These are phyloP conservation scores for Drosophila equinoxialis DNA, from an alignment of 1,140 invertebrate genomes.

Conservation along the genomic window DNA sequence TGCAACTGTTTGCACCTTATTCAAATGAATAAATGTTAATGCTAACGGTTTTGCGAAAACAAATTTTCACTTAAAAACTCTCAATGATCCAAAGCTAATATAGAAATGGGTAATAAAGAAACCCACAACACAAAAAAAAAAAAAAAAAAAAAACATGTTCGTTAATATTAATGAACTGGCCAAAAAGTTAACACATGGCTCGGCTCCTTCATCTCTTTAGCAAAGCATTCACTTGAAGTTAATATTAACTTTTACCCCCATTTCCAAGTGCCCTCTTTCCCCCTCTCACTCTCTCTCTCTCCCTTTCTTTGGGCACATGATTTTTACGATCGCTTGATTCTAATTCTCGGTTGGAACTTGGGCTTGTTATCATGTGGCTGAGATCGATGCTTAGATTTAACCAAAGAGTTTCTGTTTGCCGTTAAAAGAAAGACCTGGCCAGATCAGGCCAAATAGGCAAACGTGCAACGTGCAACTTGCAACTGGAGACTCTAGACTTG, in stretches of 20 bases:
- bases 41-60: no score
- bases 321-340: constrained; percentile 68
- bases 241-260: not conserved
- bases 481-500: constrained; percentile 9
- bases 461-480: constrained; percentile 22
- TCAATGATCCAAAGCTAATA: no score
- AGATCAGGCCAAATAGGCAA: not conserved
- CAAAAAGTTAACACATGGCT: not conserved
- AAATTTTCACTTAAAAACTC: no score
- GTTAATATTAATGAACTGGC: not conserved
- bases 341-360: constrained; percentile 33
- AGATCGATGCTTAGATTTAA: constrained; percentile 29
- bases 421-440: not conserved
- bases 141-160: not conserved
- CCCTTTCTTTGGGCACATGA: no score
- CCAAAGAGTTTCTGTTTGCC: constrained; percentile 11
- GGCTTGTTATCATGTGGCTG: constrained; percentile 41
- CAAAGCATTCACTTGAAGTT: not conserved
- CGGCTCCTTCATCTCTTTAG: not conserved
- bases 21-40: no score
- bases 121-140: no score
- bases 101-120: no score
- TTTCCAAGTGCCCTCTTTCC: no score
- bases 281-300: no score
- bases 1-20: constrained; percentile 3